A percentile compares a stretch with the other conserved stretches of the same genome.
These are phyloP conservation scores for Capromys pilorides DNA, from an alignment of 2,797 vertebrate species.

Conservation along the genomic window DNA sequence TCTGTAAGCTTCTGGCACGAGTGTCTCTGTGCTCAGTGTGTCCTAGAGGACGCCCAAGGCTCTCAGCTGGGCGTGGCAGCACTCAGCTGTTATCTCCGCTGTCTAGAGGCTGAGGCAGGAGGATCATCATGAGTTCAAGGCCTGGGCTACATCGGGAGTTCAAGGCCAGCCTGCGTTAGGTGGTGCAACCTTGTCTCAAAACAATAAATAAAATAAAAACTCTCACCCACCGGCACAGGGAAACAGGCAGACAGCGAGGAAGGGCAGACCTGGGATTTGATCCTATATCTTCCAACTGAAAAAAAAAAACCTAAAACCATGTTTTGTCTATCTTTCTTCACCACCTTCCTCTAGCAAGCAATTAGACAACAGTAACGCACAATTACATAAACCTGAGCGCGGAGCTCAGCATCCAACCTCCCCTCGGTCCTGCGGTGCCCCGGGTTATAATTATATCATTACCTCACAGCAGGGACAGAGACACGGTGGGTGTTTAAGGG, in stretches of 20 bases:
- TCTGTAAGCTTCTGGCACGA: background rate
- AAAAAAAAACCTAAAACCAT: background rate
- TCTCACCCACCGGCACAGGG: background rate
- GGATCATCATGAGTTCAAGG: background rate
- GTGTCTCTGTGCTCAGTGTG: background rate
- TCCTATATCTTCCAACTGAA: background rate
- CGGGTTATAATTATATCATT: conserved; percentile 54
- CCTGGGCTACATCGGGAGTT: background rate
- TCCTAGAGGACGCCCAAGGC: background rate
- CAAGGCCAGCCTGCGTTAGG: background rate
- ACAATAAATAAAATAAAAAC: background rate
- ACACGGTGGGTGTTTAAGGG: conserved; percentile 46
- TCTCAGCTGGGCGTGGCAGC: background rate
- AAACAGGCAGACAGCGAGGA: conserved; percentile 5
- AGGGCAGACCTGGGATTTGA: conserved; percentile 14
- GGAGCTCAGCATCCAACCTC: background rate
- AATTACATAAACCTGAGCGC: conserved; percentile 52
- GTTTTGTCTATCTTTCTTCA: conserved; percentile 51
- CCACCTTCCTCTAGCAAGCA: conserved; percentile 59
- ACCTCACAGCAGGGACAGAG: background rate
- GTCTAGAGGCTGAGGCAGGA: background rate
- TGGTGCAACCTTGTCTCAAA: background rate
- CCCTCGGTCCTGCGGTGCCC: background rate
- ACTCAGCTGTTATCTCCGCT: background rate
- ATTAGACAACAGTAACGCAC: conserved; percentile 55